phyloP scores from a whole-genome alignment of 2,797 vertebrate species.

The Tangara arthus region DNA sequence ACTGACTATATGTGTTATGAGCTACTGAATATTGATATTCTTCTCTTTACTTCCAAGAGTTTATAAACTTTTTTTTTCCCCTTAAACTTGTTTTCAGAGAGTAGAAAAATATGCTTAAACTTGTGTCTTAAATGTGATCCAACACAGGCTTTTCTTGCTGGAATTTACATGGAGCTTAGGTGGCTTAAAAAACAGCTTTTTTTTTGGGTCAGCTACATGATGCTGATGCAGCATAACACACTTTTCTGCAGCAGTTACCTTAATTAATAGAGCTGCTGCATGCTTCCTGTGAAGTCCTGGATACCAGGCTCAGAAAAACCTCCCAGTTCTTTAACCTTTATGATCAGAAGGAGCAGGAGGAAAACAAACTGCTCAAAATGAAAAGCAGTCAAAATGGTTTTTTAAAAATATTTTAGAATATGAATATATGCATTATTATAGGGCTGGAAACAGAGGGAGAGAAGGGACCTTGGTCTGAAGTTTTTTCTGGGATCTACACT shows the following conservation, averaged over 20 bases:
- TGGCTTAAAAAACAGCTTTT: constrained; percentile 13
- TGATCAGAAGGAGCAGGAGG: neutral
- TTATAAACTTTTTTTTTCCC: neutral
- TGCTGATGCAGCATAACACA: constrained; percentile 14
- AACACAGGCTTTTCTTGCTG: neutral
- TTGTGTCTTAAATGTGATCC: neutral
- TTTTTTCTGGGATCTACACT: neutral
- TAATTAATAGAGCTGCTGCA: constrained; percentile 13
- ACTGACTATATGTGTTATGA: neutral
- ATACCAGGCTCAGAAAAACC: neutral
- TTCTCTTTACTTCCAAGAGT: neutral
- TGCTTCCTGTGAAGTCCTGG: neutral
- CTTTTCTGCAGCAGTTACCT: neutral
- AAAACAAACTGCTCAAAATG: neutral
- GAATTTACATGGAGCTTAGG: neutral
- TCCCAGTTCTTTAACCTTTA: neutral
- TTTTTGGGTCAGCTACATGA: neutral
- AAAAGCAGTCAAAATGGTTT: neutral
- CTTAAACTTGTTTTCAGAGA: neutral
- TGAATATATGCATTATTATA: neutral
- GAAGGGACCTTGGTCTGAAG: neutral
- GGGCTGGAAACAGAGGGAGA: neutral
- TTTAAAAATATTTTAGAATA: neutral
- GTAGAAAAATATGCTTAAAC: neutral
- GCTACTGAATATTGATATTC: neutral